Evolutionary conservation across 2,113 vertebrate species (phyloP).

Genomic region (Rhizomys pruinosus): DNA sequence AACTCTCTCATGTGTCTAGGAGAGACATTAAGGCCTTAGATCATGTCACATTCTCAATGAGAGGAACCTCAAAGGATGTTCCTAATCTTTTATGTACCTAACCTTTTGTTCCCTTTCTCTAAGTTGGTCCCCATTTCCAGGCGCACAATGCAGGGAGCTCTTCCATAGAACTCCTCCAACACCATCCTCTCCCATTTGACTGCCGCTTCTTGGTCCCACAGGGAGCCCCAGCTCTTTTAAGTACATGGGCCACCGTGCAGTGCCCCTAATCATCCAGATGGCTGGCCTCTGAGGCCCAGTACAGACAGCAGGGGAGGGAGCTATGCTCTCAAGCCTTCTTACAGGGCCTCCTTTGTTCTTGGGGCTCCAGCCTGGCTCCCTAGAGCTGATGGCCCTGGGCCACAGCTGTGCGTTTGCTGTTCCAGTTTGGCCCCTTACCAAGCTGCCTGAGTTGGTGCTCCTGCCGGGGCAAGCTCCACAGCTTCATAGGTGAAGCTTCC

Average conservation of each 20-base stretch:
- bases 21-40: not conserved
- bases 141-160: not conserved
- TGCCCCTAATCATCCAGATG: slow-evolving; percentile 65
- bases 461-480: slow-evolving; percentile 89
- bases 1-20: not conserved
- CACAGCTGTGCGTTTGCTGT: slow-evolving; percentile 2
- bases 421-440: slow-evolving; percentile 88
- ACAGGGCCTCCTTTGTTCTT: slow-evolving; percentile 37
- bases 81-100: not conserved
- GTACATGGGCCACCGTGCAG: not conserved
- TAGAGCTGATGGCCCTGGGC: slow-evolving; percentile 14
- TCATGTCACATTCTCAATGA: not conserved
- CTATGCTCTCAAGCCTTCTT: slow-evolving; percentile 30
- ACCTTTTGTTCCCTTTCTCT: not conserved
- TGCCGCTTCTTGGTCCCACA: not conserved
- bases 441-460: slow-evolving; percentile 88
- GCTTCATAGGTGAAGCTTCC: slow-evolving; percentile 91
- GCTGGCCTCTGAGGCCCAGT: slow-evolving; percentile 49
- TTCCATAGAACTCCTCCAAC: not conserved
- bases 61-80: not conserved
- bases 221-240: slow-evolving; percentile 41
- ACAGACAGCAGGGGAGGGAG: slow-evolving; percentile 14
- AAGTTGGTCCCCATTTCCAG: not conserved
- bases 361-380: slow-evolving; percentile 31
- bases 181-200: not conserved